These are phyloP conservation scores for Motacilla tschutschensis DNA, from an alignment of 2,113 vertebrate genomes.

Conservation along the genomic window DNA sequence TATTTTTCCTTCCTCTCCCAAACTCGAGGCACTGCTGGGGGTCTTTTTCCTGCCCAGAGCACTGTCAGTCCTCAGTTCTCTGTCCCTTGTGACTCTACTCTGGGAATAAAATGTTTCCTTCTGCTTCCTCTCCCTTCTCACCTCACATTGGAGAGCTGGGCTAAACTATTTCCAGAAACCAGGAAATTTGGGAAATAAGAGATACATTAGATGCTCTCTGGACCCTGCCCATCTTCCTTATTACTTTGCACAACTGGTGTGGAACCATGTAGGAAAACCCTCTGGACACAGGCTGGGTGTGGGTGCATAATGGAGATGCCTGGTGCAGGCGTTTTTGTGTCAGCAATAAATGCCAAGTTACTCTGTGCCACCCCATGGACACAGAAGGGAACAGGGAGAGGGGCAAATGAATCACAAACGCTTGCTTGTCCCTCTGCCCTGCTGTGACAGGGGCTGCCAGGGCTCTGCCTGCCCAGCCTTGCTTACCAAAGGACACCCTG, in stretches of 20 bases:
- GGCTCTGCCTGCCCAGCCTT: not conserved
- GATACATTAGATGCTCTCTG: not conserved
- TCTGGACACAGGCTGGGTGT: not conserved
- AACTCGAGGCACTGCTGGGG: not conserved
- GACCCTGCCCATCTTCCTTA: not conserved
- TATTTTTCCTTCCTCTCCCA: not conserved
- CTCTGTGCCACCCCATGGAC: not conserved
- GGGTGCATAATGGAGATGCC: not conserved
- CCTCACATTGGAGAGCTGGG: not conserved
- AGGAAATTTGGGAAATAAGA: not conserved
- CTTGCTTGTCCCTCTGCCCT: not conserved
- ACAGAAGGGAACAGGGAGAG: not conserved
- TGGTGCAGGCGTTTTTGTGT: not conserved
- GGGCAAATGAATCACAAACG: not conserved
- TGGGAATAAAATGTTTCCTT: not conserved
- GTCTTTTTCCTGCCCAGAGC: not conserved
- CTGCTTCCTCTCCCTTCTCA: not conserved
- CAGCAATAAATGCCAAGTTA: not conserved
- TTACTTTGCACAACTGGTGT: not conserved
- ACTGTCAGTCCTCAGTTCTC: fast-evolving
- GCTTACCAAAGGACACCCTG: too few relatives aligned
- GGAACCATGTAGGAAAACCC: not conserved
- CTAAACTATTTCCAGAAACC: not conserved
- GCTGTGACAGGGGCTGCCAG: not conserved
- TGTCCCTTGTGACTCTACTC: fast-evolving